Evolutionary conservation across 2,888 invertebrate genomes (phyloP).

Genomic region (Drosophila emarginata): DNA sequence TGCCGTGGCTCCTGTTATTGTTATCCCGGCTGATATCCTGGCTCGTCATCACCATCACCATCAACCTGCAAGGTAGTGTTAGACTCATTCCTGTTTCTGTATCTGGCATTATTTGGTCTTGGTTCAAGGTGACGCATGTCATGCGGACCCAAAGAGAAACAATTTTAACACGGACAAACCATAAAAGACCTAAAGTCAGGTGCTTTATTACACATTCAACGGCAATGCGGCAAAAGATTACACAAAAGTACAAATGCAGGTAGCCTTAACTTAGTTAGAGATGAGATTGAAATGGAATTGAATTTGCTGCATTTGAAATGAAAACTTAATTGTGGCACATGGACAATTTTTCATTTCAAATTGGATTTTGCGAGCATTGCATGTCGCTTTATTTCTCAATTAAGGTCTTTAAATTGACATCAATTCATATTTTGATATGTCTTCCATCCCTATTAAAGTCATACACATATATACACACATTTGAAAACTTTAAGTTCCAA

Average conservation of each 20-base stretch:
- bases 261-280: constrained; percentile 3
- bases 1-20: neutral
- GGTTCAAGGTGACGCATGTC: constrained; percentile 50
- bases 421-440: constrained; percentile 1
- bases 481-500: constrained; percentile 28
- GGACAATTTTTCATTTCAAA: neutral
- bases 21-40: constrained; percentile 11
- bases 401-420: constrained; percentile 4
- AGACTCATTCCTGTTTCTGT: neutral
- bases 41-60: constrained; percentile 3
- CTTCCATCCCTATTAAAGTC: constrained; percentile 11
- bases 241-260: constrained; percentile 8
- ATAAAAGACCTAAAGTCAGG: constrained; percentile 63
- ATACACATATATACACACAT: neutral
- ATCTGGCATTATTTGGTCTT: constrained; percentile 36
- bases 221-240: constrained; percentile 70
- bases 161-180: constrained; percentile 54
- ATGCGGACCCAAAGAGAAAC: constrained; percentile 31
- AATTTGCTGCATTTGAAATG: neutral
- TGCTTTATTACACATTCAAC: constrained; percentile 71
- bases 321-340: neutral
- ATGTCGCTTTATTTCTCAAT: constrained; percentile 4
- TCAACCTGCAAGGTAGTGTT: neutral
- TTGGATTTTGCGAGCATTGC: neutral
- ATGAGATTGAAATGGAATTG: constrained; percentile 1